Conservation (phyloP, 2,888 invertebrate genomes). For the Dascillus cervinus region DNA sequence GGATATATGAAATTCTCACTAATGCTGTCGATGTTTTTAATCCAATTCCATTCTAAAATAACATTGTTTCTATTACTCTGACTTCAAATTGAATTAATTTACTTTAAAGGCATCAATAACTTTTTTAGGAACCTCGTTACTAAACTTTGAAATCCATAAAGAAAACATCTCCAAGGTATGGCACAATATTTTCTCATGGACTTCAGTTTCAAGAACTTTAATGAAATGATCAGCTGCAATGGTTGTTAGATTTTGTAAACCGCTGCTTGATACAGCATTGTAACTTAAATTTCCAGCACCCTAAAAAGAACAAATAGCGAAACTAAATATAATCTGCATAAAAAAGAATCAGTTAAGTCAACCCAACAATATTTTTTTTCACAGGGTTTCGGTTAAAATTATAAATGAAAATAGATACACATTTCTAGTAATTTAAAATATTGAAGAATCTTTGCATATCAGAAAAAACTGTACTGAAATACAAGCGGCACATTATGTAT, state of each 20-base stretch:
- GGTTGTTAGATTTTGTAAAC: slow-evolving; percentile 51
- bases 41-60: slow-evolving; percentile 58
- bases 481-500: no score
- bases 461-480: no score
- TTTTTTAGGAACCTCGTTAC: slow-evolving; percentile 55
- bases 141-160: slow-evolving; percentile 66
- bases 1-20: slow-evolving; percentile 72
- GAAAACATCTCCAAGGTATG: slow-evolving; percentile 74
- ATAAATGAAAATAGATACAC: no score
- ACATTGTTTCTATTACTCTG: slow-evolving; percentile 2
- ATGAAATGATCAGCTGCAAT: slow-evolving; percentile 60
- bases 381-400: no score
- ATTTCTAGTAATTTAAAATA: no score
- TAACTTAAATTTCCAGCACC: slow-evolving; percentile 68
- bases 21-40: slow-evolving; percentile 70
- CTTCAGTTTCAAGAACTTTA: slow-evolving; percentile 77
- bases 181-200: slow-evolving; percentile 84
- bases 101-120: slow-evolving; percentile 59
- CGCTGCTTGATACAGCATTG: slow-evolving; percentile 56
- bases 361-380: slow-evolving; percentile 1
- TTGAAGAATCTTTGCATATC: no score
- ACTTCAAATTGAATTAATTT: slow-evolving; percentile 4
- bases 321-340: neutral
- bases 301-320: slow-evolving; percentile 36
- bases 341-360: slow-evolving; percentile 2